phyloP scores from a whole-genome alignment of 2,888 invertebrate species.

The Beris chalybata region DNA sequence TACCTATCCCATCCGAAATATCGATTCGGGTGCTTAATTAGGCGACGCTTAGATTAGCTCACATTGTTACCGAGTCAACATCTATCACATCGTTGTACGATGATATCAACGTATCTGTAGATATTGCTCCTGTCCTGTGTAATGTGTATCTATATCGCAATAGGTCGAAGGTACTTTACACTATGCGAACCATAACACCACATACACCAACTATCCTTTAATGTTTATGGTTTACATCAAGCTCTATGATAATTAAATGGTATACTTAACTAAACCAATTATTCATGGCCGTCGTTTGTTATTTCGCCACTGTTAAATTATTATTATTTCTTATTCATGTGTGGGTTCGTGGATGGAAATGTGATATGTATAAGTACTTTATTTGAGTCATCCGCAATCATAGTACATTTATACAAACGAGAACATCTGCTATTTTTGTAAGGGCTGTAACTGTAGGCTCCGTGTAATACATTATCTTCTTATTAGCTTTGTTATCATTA shows the following conservation, averaged over 20 bases:
- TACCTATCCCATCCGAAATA: slow-evolving; percentile 9
- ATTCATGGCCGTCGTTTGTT: slow-evolving; percentile 28
- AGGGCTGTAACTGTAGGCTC: neutral
- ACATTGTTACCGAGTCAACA: slow-evolving; percentile 31
- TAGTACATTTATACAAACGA: neutral
- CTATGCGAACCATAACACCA: too few species aligned
- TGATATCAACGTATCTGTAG: too few species aligned
- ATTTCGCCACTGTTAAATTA: slow-evolving; percentile 30
- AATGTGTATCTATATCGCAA: too few species aligned
- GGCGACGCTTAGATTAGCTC: slow-evolving; percentile 27
- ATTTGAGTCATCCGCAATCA: too few species aligned
- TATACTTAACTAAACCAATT: slow-evolving; percentile 29
- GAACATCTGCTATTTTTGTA: slow-evolving; percentile 25
- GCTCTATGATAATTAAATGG: slow-evolving; percentile 26
- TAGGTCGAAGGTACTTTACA: too few species aligned
- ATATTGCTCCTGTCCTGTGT: too few species aligned
- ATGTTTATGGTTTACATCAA: slow-evolving; percentile 25
- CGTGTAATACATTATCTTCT: too few species aligned
- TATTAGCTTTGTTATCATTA: too few species aligned
- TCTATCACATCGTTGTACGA: slow-evolving; percentile 21
- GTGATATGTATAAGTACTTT: neutral
- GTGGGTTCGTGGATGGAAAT: neutral
- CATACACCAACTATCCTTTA: slow-evolving; percentile 16
- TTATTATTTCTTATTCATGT: slow-evolving; percentile 21
- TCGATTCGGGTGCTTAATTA: slow-evolving; percentile 31